Evolutionary conservation across 2,888 invertebrate species (phyloP).

Genomic region (Lochmaea crataegi): DNA sequence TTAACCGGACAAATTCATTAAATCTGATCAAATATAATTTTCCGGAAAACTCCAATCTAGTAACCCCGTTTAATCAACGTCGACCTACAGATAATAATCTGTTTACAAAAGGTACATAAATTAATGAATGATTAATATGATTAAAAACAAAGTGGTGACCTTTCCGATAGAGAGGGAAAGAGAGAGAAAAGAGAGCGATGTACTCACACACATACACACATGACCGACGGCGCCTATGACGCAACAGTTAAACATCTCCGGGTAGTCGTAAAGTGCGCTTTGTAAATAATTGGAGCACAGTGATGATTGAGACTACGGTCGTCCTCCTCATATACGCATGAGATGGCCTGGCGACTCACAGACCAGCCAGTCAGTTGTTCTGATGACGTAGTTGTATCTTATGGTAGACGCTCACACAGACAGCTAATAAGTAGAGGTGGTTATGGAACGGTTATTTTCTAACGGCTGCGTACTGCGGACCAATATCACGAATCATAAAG

Average conservation of each 20-base stretch:
- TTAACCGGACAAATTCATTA: neutral
- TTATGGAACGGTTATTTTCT: constrained; percentile 12
- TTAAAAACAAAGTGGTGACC: constrained; percentile 16
- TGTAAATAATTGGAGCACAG: constrained; percentile 64
- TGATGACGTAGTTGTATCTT: constrained; percentile 59
- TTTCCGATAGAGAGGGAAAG: constrained; percentile 20
- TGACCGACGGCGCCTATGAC: constrained; percentile 52
- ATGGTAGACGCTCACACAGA: constrained; percentile 61
- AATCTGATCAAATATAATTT: constrained; percentile 3
- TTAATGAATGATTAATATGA: constrained; percentile 17
- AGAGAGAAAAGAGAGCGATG: constrained; percentile 12
- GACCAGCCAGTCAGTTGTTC: constrained; percentile 44
- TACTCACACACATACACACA: constrained; percentile 22
- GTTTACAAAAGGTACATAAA: constrained; percentile 19
- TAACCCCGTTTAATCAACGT: neutral
- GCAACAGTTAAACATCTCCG: constrained; percentile 55
- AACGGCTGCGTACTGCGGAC: constrained; percentile 9
- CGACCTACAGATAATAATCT: constrained; percentile 6
- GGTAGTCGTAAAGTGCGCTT: constrained; percentile 57
- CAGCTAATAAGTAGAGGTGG: constrained; percentile 54
- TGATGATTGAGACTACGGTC: constrained; percentile 57
- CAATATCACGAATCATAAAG: neutral
- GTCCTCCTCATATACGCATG: constrained; percentile 38
- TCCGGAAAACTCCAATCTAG: neutral
- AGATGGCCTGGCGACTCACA: constrained; percentile 33